These are phyloP conservation scores for Euthynnus affinis DNA, from an alignment of 2,797 vertebrate species.

Conservation along the genomic window DNA sequence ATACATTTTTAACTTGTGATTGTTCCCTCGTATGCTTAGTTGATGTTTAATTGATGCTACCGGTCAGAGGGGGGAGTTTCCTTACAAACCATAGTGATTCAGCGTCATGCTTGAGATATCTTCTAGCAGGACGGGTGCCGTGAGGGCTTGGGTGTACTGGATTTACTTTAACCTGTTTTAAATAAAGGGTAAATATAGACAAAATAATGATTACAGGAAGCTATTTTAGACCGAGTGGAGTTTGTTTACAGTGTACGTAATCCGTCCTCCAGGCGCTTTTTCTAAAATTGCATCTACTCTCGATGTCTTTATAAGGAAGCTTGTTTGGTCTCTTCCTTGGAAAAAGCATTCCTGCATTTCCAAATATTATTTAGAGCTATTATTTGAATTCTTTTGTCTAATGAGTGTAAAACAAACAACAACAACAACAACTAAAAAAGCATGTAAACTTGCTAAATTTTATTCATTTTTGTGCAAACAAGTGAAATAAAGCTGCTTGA, in stretches of 20 bases:
- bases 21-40: not conserved
- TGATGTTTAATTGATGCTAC: slow-evolving; percentile 11
- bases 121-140: too few relatives aligned
- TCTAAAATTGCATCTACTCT: slow-evolving; percentile 16
- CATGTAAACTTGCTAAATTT: not conserved
- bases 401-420: too few relatives aligned
- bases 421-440: slow-evolving; percentile 17
- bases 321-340: slow-evolving; percentile 70
- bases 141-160: not conserved
- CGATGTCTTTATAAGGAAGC: slow-evolving; percentile 82
- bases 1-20: not conserved
- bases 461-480: not conserved
- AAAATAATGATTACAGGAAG: slow-evolving; percentile 4
- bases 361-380: slow-evolving; percentile 70
- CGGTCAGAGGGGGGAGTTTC: not conserved
- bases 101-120: not conserved
- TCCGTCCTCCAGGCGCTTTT: slow-evolving; percentile 13
- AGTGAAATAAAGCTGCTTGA: not conserved
- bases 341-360: slow-evolving; percentile 59
- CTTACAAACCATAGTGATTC: not conserved
- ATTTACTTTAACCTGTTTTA: not conserved
- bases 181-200: not conserved
- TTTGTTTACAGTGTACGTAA: not conserved
- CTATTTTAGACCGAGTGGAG: not conserved
- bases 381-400: not conserved